These are phyloP conservation scores for Penelope pileata DNA, from an alignment of 2,113 vertebrate species.

Conservation along the genomic window DNA sequence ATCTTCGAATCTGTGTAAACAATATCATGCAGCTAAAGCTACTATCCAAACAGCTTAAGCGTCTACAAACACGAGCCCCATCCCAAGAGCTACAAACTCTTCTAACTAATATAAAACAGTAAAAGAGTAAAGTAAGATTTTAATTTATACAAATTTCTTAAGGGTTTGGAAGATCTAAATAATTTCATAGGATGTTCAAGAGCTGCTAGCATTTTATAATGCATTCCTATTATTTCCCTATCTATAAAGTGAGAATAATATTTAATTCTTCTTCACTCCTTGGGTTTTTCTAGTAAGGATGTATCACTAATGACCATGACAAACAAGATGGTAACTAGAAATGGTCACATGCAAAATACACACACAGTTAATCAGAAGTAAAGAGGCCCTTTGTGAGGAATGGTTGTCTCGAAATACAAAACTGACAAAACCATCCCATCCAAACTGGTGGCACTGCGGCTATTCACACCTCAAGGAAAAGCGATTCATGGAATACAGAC, in stretches of 20 bases:
- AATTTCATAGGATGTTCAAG: not conserved
- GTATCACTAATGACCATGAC: fast-evolving
- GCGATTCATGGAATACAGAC: not conserved
- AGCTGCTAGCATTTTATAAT: not conserved
- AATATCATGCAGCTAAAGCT: not conserved
- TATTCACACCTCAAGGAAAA: not conserved
- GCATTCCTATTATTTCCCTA: not conserved
- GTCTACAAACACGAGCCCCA: not conserved
- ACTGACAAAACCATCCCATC: not conserved
- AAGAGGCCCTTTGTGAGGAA: fast-evolving
- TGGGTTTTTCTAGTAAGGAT: not conserved
- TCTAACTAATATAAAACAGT: not conserved
- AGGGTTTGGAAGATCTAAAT: not conserved
- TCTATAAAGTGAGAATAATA: not conserved
- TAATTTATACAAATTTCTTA: not conserved
- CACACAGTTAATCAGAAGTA: not conserved
- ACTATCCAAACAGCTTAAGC: not conserved
- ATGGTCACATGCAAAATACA: not conserved
- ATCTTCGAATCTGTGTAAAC: not conserved
- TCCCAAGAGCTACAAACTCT: not conserved
- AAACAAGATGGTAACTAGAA: not conserved
- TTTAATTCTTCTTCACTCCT: not conserved
- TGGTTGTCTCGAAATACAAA: not conserved
- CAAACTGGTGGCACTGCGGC: fast-evolving
- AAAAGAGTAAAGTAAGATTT: not conserved